phyloP scores from a whole-genome alignment of 2,113 vertebrate species.

The Macrotis lagotis region DNA sequence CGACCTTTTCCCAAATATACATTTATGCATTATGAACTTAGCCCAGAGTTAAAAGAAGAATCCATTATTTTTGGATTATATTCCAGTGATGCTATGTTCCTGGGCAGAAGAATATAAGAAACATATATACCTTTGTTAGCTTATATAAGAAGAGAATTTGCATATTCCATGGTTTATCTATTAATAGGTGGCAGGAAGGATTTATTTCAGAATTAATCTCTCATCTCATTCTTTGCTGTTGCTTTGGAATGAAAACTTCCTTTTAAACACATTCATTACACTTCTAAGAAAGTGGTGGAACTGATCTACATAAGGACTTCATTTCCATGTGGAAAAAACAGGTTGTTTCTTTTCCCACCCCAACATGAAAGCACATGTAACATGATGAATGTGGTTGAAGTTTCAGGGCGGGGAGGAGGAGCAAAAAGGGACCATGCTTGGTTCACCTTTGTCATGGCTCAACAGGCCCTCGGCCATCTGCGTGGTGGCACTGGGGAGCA shows the following conservation, averaged over 20 bases:
- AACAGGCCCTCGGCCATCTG: constrained; percentile 87
- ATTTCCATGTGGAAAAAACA: constrained; percentile 75
- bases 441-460: constrained; percentile 96
- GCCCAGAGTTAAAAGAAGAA: constrained; percentile 8
- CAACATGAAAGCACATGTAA: constrained; percentile 31
- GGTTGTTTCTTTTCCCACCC: constrained; percentile 17
- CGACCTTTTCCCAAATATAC: constrained; percentile 13
- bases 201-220: not conserved
- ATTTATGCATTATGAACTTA: not conserved
- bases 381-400: constrained; percentile 61
- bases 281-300: not conserved
- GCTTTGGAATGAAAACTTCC: not conserved
- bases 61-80: not conserved
- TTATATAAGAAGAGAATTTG: constrained; percentile 8
- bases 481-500: constrained; percentile 88
- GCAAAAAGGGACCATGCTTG: constrained; percentile 90
- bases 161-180: not conserved
- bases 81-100: not conserved
- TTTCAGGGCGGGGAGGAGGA: constrained; percentile 75
- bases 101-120: not conserved
- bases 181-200: constrained; percentile 17
- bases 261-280: not conserved
- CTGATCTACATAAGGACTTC: constrained; percentile 51
- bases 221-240: not conserved
- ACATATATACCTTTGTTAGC: not conserved